Evolutionary conservation across 1,140 invertebrate species (phyloP), one percentile per base, ranked within the genome.

Genomic region (Saxidomus purpurata): DNA sequence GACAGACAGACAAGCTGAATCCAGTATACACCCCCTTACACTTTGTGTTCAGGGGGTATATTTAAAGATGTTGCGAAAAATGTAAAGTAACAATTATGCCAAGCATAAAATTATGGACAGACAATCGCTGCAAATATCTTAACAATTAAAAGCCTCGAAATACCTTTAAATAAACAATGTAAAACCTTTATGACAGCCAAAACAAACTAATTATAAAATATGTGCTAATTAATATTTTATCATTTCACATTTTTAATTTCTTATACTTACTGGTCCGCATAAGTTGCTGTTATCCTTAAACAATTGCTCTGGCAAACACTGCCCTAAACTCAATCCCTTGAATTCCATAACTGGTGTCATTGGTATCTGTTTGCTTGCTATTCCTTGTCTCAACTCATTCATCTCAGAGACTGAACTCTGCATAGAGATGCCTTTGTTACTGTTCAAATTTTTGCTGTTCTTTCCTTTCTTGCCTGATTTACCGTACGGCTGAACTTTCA

Each of bases 351-450:
- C 8, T 19, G 76, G 49, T 31, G 76, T 52, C 31, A 71, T 71
- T 15, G 31, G 34, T 49, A 79, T 55, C 47, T 79, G 43, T 55
- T 79, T 79, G 76, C 76, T 79, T 19, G 76, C 76, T 19, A 79
- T 79, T 34, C 28, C 49, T 6, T 38, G 47, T 34, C 28, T 28
- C 40, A 79, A 25, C 0, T 55, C 31, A 36, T 79, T n/a, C 47
- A 79, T 55, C 47, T 79, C 76, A 0, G 15, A 15, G 4, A 55
- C 8, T 34, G 76, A 28, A 13, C 28, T 9, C 47, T 19, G 15
- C 2, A 25, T 1, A 19, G 47, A 19, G 1, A 15, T 4, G 11
- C 6, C 25, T 9, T 0, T 71, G 25, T 38, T 38, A 38, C 67
- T 38, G 31, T 15, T 71, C n/a, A 34, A 0, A 1, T 38, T 36